These are phyloP conservation scores for Melanotaenia duboulayi DNA, from an alignment of 2,113 vertebrate species.

Conservation along the genomic window DNA sequence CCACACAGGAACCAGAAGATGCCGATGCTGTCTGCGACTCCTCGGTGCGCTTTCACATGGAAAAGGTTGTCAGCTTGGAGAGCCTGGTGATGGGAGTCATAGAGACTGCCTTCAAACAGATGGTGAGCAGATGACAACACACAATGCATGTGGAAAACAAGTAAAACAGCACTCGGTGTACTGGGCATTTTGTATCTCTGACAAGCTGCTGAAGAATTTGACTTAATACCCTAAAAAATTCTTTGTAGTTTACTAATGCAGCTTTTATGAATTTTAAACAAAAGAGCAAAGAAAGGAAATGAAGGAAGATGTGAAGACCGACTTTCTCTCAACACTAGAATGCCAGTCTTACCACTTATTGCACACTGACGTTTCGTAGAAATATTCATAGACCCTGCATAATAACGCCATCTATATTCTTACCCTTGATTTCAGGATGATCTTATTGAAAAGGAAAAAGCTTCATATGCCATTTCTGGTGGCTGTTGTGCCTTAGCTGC, in stretches of 20 bases:
- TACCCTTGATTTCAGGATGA: constrained; percentile 85
- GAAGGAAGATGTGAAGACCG: too few relatives aligned
- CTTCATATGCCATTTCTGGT: constrained; percentile 86
- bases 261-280: not conserved
- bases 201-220: not conserved
- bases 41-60: constrained; percentile 88
- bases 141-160: not conserved
- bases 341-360: too few relatives aligned
- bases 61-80: constrained; percentile 92
- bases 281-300: not conserved
- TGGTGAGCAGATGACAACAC: constrained; percentile 84
- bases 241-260: not conserved
- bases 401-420: not conserved
- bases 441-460: constrained; percentile 90
- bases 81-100: constrained; percentile 94
- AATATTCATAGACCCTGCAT: too few relatives aligned
- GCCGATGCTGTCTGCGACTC: constrained; percentile 76
- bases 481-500: constrained; percentile 95
- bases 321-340: not conserved
- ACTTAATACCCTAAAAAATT: not conserved
- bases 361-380: too few relatives aligned
- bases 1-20: constrained; percentile 68
- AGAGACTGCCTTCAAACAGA: constrained; percentile 94
- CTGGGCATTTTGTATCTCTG: not conserved
- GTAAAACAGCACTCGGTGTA: not conserved